Evolutionary conservation across 1,140 invertebrate species (phyloP).

Genomic region (Solen grandis): DNA sequence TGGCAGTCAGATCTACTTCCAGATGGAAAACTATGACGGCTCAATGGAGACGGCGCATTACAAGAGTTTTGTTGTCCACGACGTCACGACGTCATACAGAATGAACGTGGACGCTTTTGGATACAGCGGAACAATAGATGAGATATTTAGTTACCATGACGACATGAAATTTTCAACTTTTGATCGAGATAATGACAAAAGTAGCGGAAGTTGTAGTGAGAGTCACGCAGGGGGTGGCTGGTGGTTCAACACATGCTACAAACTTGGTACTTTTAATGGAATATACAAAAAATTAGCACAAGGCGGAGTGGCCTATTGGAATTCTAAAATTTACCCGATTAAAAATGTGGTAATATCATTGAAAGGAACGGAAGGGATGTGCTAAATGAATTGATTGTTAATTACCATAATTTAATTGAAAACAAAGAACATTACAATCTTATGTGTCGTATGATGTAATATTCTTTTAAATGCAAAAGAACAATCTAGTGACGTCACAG

Average conservation of each 20-base stretch:
- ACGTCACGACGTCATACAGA: constrained; percentile 16
- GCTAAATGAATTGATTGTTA: too few relatives aligned
- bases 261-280: not conserved
- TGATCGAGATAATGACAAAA: constrained; percentile 21
- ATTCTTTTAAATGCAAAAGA: too few relatives aligned
- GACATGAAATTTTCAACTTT: constrained; percentile 42
- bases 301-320: not conserved
- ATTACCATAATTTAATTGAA: too few relatives aligned
- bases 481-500: too few relatives aligned
- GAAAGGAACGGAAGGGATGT: not conserved
- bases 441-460: too few relatives aligned
- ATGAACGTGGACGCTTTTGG: constrained; percentile 38
- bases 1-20: constrained; percentile 23
- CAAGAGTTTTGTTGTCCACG: constrained; percentile 32
- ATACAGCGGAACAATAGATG: constrained; percentile 1
- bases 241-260: constrained; percentile 1
- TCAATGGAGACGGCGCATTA: constrained; percentile 6
- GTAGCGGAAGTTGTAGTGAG: not conserved
- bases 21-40: constrained; percentile 24
- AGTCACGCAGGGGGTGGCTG: constrained; percentile 5
- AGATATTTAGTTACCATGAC: constrained; percentile 38
- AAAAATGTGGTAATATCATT: not conserved
- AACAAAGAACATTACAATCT: too few relatives aligned
- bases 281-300: not conserved
- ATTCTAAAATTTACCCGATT: not conserved